phyloP scores from a whole-genome alignment of 2,888 invertebrate genomes.

The Noctua fimbriata region DNA sequence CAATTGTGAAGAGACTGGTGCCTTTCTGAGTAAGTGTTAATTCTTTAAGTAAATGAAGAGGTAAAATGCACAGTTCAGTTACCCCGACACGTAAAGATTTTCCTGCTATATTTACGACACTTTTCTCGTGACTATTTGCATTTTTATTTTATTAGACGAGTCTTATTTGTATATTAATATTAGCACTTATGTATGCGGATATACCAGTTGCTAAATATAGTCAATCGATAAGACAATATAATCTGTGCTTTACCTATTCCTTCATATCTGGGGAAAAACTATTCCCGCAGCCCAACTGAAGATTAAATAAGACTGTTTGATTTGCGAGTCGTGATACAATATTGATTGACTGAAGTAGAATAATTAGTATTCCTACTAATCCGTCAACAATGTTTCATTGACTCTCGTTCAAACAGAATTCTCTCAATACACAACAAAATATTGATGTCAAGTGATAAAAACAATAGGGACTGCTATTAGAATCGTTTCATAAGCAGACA shows the following conservation, averaged over 20 bases:
- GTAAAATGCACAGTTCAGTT: constrained; percentile 49
- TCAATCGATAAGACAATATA: not conserved
- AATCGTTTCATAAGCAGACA: constrained; percentile 29
- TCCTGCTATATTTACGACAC: constrained; percentile 24
- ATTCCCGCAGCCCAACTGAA: not conserved
- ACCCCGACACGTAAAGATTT: constrained; percentile 42
- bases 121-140: constrained; percentile 50
- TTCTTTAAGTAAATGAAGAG: constrained; percentile 36
- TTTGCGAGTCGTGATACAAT: not conserved
- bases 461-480: constrained; percentile 9
- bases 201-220: constrained; percentile 12
- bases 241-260: not conserved
- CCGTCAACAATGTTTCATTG: constrained; percentile 6
- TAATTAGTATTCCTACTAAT: constrained; percentile 11
- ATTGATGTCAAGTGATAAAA: constrained; percentile 10
- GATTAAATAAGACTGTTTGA: not conserved
- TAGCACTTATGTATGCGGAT: constrained; percentile 16
- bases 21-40: constrained; percentile 44
- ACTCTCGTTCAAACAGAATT: constrained; percentile 1
- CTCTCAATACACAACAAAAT: constrained; percentile 9
- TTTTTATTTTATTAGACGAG: constrained; percentile 21
- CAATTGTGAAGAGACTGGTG: constrained; percentile 18
- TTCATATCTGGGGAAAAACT: constrained; percentile 18
- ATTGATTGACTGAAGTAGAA: constrained; percentile 14
- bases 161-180: constrained; percentile 22